phyloP scores from a whole-genome alignment of 2,888 invertebrate species.

The Smittia sp. region DNA sequence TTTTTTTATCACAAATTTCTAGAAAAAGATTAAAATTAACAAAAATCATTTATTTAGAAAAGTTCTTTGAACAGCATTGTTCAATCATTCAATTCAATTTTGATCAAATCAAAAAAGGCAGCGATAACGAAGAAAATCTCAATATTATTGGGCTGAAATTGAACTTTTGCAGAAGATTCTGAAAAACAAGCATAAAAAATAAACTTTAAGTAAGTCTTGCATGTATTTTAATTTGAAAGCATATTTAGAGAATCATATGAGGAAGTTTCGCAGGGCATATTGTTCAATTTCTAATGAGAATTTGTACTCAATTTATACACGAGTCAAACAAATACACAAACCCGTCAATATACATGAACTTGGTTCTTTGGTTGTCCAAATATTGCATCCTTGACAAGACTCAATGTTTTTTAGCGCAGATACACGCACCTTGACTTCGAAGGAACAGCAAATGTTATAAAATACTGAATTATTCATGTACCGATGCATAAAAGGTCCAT shows the following conservation, averaged over 20 bases:
- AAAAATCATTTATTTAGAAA: no score
- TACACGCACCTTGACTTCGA: conserved; percentile 52
- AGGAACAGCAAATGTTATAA: conserved; percentile 52
- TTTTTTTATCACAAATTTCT: no score
- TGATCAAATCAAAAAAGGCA: no score
- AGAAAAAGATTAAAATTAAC: no score
- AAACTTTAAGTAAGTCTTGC: no score
- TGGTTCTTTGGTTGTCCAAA: conserved; percentile 54
- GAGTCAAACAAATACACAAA: conserved; percentile 24
- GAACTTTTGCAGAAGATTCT: no score
- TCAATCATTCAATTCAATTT: no score
- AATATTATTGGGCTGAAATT: no score
- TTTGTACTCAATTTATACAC: conserved; percentile 7
- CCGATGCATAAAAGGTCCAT: conserved; percentile 42
- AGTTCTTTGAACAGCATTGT: no score
- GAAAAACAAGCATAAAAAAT: no score
- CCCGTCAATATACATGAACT: conserved; percentile 53
- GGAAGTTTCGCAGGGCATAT: background rate
- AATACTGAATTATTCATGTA: conserved; percentile 48
- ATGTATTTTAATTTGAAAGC: background rate
- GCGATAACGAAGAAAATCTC: no score
- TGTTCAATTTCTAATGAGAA: no score
- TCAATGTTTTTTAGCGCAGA: conserved; percentile 50
- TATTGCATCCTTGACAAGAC: conserved; percentile 36
- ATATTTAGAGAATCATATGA: background rate